Percentiles rank a stretch among this genome's conserved stretches.
Evolutionary conservation across 2,113 vertebrate genomes (phyloP).

Genomic region (Toxostoma redivivum): DNA sequence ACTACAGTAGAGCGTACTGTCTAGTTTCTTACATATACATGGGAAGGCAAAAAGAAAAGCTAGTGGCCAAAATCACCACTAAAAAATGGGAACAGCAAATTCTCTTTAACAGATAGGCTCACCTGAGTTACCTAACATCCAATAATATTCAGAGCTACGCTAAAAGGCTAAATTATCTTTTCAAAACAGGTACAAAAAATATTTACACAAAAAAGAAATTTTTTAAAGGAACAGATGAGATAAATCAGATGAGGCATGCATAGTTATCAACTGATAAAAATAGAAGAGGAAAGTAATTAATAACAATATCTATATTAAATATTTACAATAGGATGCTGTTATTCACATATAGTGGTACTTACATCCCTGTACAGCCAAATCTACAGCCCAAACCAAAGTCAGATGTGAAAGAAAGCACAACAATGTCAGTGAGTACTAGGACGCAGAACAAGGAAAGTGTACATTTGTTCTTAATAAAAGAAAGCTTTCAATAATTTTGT

Average conservation of each 20-base stretch:
- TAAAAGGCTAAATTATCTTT: constrained; percentile 53
- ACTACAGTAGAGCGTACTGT: constrained; percentile 58
- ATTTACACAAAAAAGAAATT: constrained; percentile 63
- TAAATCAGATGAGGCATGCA: constrained; percentile 79
- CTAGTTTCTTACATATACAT: constrained; percentile 63
- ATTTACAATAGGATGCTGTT: constrained; percentile 75
- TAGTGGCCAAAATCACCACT: constrained; percentile 52
- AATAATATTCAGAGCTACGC: constrained; percentile 44
- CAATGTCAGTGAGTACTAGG: constrained; percentile 91
- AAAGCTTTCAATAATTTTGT: constrained; percentile 78
- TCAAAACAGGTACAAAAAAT: constrained; percentile 57
- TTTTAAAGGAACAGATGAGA: constrained; percentile 65
- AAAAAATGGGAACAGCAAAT: constrained; percentile 30
- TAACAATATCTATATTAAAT: constrained; percentile 70
- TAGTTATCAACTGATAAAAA: constrained; percentile 68
- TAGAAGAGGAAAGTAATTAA: constrained; percentile 71
- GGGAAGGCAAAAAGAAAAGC: constrained; percentile 51
- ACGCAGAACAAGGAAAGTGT: constrained; percentile 85
- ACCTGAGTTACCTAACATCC: constrained; percentile 45
- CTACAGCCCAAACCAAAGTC: constrained; percentile 99
- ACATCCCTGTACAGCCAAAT: constrained; percentile 99
- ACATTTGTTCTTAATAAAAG: constrained; percentile 82
- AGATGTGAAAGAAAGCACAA: constrained; percentile 98
- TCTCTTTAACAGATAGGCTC: constrained; percentile 40
- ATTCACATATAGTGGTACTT: constrained; percentile 97